These are phyloP conservation scores for Ligdia adustata DNA, from an alignment of 2,888 invertebrate species.

Conservation along the genomic window DNA sequence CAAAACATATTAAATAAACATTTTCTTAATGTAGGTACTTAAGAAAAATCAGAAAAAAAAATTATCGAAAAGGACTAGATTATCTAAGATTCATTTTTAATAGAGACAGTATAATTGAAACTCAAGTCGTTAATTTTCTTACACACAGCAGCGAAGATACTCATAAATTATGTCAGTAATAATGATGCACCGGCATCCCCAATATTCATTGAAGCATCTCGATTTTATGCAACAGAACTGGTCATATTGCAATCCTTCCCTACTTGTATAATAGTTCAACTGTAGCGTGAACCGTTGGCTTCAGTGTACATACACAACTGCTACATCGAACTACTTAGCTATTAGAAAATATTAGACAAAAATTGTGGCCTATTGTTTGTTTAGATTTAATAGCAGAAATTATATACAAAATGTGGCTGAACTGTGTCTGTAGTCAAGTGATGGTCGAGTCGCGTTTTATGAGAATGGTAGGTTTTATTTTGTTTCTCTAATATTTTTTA, in stretches of 20 bases:
- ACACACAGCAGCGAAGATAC: not conserved
- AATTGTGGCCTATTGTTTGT: too few relatives aligned
- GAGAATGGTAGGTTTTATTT: constrained; percentile 21
- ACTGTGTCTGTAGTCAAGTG: constrained; percentile 46
- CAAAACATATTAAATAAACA: too few relatives aligned
- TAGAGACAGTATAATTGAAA: too few relatives aligned
- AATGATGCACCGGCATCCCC: constrained; percentile 11
- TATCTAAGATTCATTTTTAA: too few relatives aligned
- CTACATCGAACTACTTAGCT: not conserved
- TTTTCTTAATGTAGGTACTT: too few relatives aligned
- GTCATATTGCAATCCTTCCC: constrained; percentile 13
- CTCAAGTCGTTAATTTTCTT: too few relatives aligned
- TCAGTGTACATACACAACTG: not conserved
- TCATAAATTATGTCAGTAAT: not conserved
- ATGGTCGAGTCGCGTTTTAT: constrained; percentile 42
- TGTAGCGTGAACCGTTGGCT: constrained; percentile 7
- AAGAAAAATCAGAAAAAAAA: too few relatives aligned
- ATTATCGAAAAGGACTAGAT: too few relatives aligned
- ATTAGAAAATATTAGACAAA: constrained; percentile 11
- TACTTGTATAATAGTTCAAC: constrained; percentile 16
- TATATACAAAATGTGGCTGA: constrained; percentile 50
- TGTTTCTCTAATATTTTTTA: too few relatives aligned
- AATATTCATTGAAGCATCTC: constrained; percentile 12
- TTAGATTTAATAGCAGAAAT: too few relatives aligned
- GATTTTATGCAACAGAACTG: constrained; percentile 9